Base-by-base conservation (phyloP, 1,140 invertebrate genomes). In the Polypedilum pembai region DNA sequence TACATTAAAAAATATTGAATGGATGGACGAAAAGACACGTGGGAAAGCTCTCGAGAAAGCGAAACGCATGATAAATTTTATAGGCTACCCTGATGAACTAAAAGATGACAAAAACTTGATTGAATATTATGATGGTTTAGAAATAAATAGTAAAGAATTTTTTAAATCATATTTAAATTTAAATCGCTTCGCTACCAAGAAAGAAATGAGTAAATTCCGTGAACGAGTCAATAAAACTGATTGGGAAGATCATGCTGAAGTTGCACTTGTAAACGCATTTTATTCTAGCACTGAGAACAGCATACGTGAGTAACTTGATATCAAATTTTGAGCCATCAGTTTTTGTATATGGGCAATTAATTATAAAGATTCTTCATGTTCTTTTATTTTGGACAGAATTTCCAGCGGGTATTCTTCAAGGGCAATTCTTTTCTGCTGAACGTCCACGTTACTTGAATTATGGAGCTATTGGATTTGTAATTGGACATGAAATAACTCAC, bases 391-490 rank as follows among this genome's bases (percentile, higher is more conserved):
- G 10, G 4, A 7, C 76, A 84, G 84, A 85, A 77, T 88, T 89
- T 78, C 87, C 88, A 12, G 87, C 87, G 74, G 88, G 88, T 41
- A 89, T 89, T 74, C 79, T 89, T 10, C 87, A 88, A 78, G 86
- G 86, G 12, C 82, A 84, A 21, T 88, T 88, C 77, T 76, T 69
- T 12, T 82, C 83, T 73, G 83, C 82, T 75, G 84, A 87, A 75
- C 82, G 85, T 74, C 88, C 88, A 5, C 84, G 85, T 80, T 89
- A 88, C 76, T 79, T 89, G 75, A 89, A 89, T 79, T 89, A 86
- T 81, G 89, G 88, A 74, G 87, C 86, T 12, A 90, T 91, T 79
- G 89, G 89, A 21, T 89, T 87, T 77, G 86, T 90, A 12, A 89
- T 91, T 81, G 89, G 85, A 7, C 85, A 86, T 75, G 85, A 86